Percentiles rank a stretch among this genome's conserved stretches.
Evolutionary conservation across 2,113 vertebrate genomes (phyloP).

Genomic region (Xiphorhynchus elegans): DNA sequence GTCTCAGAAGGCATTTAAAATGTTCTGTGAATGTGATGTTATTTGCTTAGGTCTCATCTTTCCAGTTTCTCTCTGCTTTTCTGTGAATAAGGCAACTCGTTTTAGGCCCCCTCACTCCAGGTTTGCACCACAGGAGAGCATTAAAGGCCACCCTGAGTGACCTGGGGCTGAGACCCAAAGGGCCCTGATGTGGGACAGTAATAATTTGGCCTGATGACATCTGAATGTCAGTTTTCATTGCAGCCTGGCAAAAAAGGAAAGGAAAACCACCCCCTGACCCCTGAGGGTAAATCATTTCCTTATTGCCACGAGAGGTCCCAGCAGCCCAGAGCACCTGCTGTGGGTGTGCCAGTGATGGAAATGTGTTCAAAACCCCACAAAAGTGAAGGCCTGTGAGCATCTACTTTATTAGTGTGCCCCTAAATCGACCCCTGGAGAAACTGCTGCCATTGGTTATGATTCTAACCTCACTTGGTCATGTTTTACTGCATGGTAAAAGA

Average conservation of each 20-base stretch:
- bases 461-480: conserved; percentile 82
- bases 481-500: conserved; percentile 88
- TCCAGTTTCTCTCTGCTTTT: conserved; percentile 2
- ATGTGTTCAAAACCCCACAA: not conserved
- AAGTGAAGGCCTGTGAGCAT: conserved; percentile 74
- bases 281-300: not conserved
- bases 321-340: not conserved
- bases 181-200: not conserved
- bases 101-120: not conserved
- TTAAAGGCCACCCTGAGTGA: not conserved
- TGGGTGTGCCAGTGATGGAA: not conserved
- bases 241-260: not conserved
- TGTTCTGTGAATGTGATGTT: not conserved
- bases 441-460: conserved; percentile 74
- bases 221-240: not conserved
- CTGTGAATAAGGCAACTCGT: not conserved
- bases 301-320: not conserved
- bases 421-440: conserved; percentile 96
- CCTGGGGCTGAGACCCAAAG: not conserved
- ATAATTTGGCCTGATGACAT: not conserved
- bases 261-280: not conserved
- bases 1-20: not conserved
- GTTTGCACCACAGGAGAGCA: not conserved
- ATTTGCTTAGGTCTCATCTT: not conserved
- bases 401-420: conserved; percentile 60